Base-by-base conservation (phyloP, 2,888 invertebrate species). In the Rhimphoctona megacephalus region DNA sequence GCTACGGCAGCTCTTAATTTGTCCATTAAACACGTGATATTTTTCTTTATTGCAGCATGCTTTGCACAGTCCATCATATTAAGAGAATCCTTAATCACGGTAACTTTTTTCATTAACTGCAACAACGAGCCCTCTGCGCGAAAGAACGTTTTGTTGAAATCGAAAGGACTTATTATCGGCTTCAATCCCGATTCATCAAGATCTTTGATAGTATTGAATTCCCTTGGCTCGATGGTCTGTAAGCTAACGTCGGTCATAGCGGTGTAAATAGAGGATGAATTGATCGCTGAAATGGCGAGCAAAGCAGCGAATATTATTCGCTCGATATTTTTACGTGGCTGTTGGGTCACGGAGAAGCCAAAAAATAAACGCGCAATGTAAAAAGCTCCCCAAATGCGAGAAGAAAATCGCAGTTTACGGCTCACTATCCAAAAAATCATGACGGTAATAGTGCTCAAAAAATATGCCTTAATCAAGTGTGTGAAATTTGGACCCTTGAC, bases 181-280 rank as follows among this genome's bases (percentile, higher is more conserved):
- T 66, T 83, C 11, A 90, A 36, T 9, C 79, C 81, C 7, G 88
- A 85, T 2, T 87, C 25, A 14, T 83, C 87, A 1, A 90, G 80
- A 22, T 88, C 88, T 0, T 82, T 36, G 36, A 87, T 80, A 19
- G 52, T 81, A 1, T 52, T 2, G 19, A 87, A 85, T 9, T 81
- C 72, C 43, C 46, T 43, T 33, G 81, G 80, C 0, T 11, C 57
- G 0, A 43, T 61, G 0, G n/a, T 46, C 5, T 61, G 43, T 14
- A 87, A 49, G 54, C 85, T 86, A 19, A 86, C 30, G 46, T 83
- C 33, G 0, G 88, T 88, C 25, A 90, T 54, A 14, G 83, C 76
- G 9, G 79, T 57, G 49, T 88, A 89, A 49, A 88, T 85, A 8
- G 77, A 39, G 8, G 88, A 76, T 14, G 88, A 81, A 11, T 85